Evolutionary conservation across 2,113 vertebrate genomes (phyloP).

Genomic region (Myrmophylax atrothorax): DNA sequence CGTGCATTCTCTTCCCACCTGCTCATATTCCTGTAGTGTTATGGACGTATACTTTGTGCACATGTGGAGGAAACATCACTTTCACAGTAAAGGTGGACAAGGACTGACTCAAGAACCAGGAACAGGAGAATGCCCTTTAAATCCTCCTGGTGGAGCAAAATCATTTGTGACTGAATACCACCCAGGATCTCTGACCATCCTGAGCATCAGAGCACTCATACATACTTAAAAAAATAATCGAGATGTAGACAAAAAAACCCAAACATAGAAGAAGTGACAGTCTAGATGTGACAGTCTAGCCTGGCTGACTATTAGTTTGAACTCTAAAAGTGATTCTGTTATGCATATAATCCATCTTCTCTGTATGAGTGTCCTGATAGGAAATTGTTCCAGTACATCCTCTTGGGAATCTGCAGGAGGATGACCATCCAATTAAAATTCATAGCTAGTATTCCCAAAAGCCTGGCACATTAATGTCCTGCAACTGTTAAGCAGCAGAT

Average conservation of each 20-base stretch:
- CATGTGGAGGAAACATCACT: background rate
- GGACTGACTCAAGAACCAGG: background rate
- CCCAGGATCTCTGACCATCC: background rate
- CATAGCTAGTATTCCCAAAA: background rate
- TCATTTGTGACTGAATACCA: background rate
- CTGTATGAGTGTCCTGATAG: background rate
- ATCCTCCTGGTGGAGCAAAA: background rate
- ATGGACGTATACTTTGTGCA: background rate
- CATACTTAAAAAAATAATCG: background rate
- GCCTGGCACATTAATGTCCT: background rate
- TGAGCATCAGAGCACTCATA: background rate
- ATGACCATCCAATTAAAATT: slow-evolving; percentile 6
- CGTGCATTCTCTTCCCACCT: background rate
- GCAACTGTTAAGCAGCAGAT: background rate
- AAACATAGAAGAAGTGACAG: background rate
- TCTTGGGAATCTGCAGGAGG: background rate
- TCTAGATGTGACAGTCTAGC: background rate
- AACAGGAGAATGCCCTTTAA: background rate
- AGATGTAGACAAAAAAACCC: background rate
- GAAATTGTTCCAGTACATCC: background rate
- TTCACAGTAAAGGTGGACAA: background rate
- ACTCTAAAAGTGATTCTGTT: background rate
- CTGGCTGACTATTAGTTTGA: background rate
- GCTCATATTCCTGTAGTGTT: background rate
- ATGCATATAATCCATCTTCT: background rate